Base-by-base conservation (phyloP, 2,113 vertebrate species). In the Microcebus ravelobensis region DNA sequence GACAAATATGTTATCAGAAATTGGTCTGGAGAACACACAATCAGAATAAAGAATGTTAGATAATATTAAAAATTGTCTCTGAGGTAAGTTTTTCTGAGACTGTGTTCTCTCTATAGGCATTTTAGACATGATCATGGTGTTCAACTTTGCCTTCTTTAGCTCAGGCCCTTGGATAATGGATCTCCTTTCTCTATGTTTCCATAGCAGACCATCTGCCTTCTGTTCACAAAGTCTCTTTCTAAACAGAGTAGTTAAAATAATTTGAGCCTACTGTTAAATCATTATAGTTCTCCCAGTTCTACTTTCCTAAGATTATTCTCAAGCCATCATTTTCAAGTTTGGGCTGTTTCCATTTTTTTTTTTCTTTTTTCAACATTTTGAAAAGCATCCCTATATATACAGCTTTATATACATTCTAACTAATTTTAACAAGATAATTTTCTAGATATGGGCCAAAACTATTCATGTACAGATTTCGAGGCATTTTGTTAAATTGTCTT, bases 171-270 rank as follows among this genome's bases (percentile, higher is more conserved):
- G 36, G 45, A 71, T 57, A 82, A 90, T 52, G 42, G 59, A 55
- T 96, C 77, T 93, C 50, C 34, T 81, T 87, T 90, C 21, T 87
- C 13, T 67, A 0, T 12, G 14, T 97, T 93, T 95, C 91, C 82
- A 88, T 86, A 86, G 25, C 67, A 97, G 86, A 96, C 61, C 91
- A 85, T 94, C 77, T 96, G 85, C 59, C 18, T 97, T 94, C 59
- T 93, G 61, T 86, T 95, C 91, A 89, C 73, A 87, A 83, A 83
- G 11, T 82, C 50, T 96, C 36, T 71, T 94, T 86, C 34, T 67
- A 91, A 73, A 63, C 25, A 82, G 74, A 94, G 67, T 81, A 39
- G 50, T 90, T 95, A 95, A 90, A 96, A 91, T 89, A 93, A 92
- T 96, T 92, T 76, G 36, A 82, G 13, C 9, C 70, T 87, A 63